phyloP scores from a whole-genome alignment of 2,888 invertebrate genomes.

The Ethmia dodecea region DNA sequence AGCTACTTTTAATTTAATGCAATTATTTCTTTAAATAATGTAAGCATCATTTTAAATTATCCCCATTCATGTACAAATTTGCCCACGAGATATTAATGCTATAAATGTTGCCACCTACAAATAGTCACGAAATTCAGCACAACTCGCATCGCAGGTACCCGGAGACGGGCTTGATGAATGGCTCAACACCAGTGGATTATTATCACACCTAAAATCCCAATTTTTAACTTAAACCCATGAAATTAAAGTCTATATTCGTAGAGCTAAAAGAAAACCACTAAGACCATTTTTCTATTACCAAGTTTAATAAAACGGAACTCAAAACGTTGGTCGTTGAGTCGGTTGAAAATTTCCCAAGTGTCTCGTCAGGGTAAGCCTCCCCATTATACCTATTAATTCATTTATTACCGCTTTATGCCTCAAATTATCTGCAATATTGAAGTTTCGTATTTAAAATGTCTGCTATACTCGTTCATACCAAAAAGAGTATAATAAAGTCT shows the following conservation, averaged over 20 bases:
- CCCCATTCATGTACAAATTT: too few species aligned
- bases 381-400: conserved; percentile 25
- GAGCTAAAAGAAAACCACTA: conserved; percentile 9
- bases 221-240: conserved; percentile 14
- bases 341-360: conserved; percentile 30
- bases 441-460: not conserved
- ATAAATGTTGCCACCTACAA: conserved; percentile 13
- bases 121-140: conserved; percentile 24
- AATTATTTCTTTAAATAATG: too few species aligned
- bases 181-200: conserved; percentile 23
- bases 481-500: too few species aligned
- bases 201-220: conserved; percentile 15
- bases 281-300: conserved; percentile 22
- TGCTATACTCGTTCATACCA: too few species aligned
- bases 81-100: conserved; percentile 15
- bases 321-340: conserved; percentile 24
- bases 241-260: conserved; percentile 14
- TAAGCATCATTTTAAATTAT: too few species aligned
- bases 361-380: conserved; percentile 24
- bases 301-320: conserved; percentile 25
- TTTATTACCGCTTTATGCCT: conserved; percentile 19
- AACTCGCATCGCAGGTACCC: conserved; percentile 21
- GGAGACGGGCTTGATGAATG: conserved; percentile 28
- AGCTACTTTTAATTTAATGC: too few species aligned
- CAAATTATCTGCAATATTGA: conserved; percentile 5